Conservation (phyloP, 2,113 vertebrate genomes). For the Octodon degus region DNA sequence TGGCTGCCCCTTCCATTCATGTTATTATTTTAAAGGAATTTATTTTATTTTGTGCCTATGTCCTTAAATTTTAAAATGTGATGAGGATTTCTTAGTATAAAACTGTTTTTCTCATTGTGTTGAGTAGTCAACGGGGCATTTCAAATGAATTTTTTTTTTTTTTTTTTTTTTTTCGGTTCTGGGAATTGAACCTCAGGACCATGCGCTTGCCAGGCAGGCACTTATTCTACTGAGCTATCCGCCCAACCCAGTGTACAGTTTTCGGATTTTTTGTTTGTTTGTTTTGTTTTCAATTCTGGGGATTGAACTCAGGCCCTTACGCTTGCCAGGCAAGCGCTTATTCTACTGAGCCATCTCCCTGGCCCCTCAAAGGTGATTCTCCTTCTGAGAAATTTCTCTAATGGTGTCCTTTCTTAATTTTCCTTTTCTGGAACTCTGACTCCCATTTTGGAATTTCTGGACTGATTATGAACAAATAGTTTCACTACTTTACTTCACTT, state of each 20-base stretch:
- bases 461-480: not conserved
- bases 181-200: no score
- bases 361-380: not conserved
- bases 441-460: not conserved
- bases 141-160: not conserved
- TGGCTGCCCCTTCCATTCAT: no score
- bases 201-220: no score
- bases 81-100: not conserved
- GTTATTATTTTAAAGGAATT: not conserved
- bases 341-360: no score
- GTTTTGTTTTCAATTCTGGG: no score
- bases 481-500: conserved; percentile 4
- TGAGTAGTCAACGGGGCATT: not conserved
- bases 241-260: no score
- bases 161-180: no score
- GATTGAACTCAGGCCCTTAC: no score
- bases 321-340: no score
- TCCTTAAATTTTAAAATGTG: not conserved
- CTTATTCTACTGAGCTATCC: no score
- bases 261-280: no score
- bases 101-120: not conserved
- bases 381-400: not conserved
- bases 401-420: not conserved
- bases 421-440: not conserved
- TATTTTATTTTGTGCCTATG: not conserved